phyloP scores from a whole-genome alignment of 2,113 vertebrate genomes.

The Sinocyclocheilus grahami region DNA sequence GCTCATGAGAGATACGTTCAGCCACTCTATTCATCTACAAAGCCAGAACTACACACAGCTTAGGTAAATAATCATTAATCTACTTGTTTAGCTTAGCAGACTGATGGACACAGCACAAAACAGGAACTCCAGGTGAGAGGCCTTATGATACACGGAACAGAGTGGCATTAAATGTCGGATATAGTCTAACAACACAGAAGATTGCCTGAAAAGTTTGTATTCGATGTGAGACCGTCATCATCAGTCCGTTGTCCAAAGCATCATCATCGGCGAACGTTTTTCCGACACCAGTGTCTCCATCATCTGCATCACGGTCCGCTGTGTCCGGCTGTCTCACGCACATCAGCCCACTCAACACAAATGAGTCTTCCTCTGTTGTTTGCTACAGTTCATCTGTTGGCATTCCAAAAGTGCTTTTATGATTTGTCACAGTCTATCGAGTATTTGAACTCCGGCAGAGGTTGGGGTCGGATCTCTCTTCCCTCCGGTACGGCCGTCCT shows the following conservation, averaged over 20 bases:
- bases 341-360: slow-evolving; percentile 36
- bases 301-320: slow-evolving; percentile 9
- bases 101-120: slow-evolving; percentile 40
- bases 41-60: slow-evolving; percentile 30
- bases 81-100: slow-evolving; percentile 37
- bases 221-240: slow-evolving; percentile 3
- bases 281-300: neutral
- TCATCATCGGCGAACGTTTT: slow-evolving; percentile 4
- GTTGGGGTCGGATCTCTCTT: slow-evolving; percentile 10
- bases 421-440: slow-evolving; percentile 38
- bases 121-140: slow-evolving; percentile 15
- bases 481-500: slow-evolving; percentile 4
- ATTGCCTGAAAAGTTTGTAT: slow-evolving; percentile 10
- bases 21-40: slow-evolving; percentile 32
- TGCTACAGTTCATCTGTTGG: slow-evolving; percentile 46
- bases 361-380: slow-evolving; percentile 19
- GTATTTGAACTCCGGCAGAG: slow-evolving; percentile 15
- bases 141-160: slow-evolving; percentile 20
- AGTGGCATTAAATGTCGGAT: slow-evolving; percentile 19
- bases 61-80: slow-evolving; percentile 38
- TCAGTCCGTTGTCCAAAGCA: slow-evolving; percentile 15
- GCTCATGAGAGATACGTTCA: neutral
- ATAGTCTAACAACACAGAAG: slow-evolving; percentile 18
- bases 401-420: slow-evolving; percentile 40
- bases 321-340: slow-evolving; percentile 5